phyloP scores from a whole-genome alignment of 1,140 invertebrate species.

The Nautilus pompilius region DNA sequence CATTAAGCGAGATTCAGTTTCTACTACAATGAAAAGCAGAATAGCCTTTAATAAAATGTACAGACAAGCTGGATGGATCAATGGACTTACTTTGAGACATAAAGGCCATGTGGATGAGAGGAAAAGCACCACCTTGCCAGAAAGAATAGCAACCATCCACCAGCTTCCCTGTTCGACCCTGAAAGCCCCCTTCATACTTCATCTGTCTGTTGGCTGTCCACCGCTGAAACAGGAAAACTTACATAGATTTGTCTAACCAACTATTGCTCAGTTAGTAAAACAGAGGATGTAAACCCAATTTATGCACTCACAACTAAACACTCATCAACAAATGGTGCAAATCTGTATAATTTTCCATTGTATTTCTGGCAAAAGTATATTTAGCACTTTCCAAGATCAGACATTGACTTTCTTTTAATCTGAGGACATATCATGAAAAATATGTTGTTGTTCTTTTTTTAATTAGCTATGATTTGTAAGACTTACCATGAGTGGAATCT shows the following conservation, averaged over 20 bases:
- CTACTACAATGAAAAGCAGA: too few relatives aligned
- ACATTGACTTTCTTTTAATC: too few relatives aligned
- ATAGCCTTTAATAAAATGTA: not conserved
- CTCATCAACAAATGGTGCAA: too few relatives aligned
- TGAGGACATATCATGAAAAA: too few relatives aligned
- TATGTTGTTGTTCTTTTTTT: too few relatives aligned
- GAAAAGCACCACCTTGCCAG: slow-evolving; percentile 93
- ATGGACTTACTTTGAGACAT: slow-evolving; percentile 31
- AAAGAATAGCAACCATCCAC: slow-evolving; percentile 99
- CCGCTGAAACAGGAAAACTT: slow-evolving; percentile 57
- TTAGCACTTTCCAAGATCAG: too few relatives aligned
- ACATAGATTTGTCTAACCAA: not conserved
- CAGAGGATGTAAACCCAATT: not conserved
- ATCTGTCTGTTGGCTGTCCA: slow-evolving; percentile 89
- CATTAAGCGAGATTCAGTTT: too few relatives aligned
- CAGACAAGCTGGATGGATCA: not conserved
- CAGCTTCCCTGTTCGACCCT: slow-evolving; percentile 88
- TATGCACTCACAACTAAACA: slow-evolving; percentile 56
- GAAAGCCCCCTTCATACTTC: slow-evolving; percentile 87
- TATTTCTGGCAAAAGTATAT: too few relatives aligned
- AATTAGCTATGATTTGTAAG: too few relatives aligned
- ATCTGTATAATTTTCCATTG: too few relatives aligned
- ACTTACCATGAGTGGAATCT: too few relatives aligned
- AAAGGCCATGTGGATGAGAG: slow-evolving; percentile 60
- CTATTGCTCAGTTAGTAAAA: not conserved